A percentile compares a stretch with the other conserved stretches of the same genome.
These are phyloP conservation scores for Drosophila prostipennis DNA, from an alignment of 2,888 invertebrate genomes.

Conservation along the genomic window DNA sequence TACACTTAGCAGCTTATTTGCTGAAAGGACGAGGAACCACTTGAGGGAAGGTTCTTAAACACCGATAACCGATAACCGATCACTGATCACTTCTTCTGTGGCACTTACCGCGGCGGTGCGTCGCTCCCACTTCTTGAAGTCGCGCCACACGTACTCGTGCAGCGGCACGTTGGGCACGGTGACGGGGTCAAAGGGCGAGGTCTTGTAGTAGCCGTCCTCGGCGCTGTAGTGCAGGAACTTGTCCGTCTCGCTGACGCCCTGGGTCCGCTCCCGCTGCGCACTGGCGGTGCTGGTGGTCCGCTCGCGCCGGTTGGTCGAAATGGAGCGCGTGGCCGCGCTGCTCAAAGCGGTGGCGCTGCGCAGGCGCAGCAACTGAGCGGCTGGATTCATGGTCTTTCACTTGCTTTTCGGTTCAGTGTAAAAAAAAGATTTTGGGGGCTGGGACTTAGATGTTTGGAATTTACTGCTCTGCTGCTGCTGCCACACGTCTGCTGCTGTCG, in stretches of 20 bases:
- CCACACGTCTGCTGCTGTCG: constrained; percentile 55
- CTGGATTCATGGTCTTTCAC: constrained; percentile 58
- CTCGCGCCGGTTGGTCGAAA: constrained; percentile 67
- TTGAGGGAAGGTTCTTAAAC: too few relatives aligned
- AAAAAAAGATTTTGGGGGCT: not conserved
- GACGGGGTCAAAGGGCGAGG: constrained; percentile 85
- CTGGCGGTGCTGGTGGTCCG: constrained; percentile 69
- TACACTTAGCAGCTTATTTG: not conserved
- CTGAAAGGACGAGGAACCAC: not conserved
- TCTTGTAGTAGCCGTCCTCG: constrained; percentile 81
- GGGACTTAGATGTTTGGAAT: not conserved
- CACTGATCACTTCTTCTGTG: not conserved
- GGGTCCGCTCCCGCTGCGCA: constrained; percentile 62
- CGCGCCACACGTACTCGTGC: constrained; percentile 87
- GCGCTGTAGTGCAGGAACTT: constrained; percentile 75
- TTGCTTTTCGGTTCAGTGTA: not conserved
- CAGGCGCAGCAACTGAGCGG: constrained; percentile 62
- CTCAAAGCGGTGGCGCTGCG: constrained; percentile 50
- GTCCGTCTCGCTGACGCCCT: constrained; percentile 72
- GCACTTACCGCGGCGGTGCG: constrained; percentile 86
- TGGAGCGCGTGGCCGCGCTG: constrained; percentile 38
- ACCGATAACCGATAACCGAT: not conserved
- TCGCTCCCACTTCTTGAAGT: constrained; percentile 88
- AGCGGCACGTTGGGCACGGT: constrained; percentile 85
- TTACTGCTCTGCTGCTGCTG: not conserved